phyloP scores from a whole-genome alignment of 2,797 vertebrate species.

The Neopelma chrysocephalum region DNA sequence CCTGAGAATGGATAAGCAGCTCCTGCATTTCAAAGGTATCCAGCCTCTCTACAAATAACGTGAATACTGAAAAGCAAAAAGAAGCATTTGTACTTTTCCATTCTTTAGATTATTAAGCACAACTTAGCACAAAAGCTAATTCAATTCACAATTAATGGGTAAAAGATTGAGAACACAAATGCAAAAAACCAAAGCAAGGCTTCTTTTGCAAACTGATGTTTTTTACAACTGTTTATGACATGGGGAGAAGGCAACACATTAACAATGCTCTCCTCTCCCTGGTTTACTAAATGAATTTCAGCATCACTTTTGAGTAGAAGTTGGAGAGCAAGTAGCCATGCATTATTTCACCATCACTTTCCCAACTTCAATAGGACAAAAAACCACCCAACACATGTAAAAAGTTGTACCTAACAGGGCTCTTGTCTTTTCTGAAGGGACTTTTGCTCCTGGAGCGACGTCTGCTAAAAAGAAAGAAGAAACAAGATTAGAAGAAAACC shows the following conservation, averaged over 20 bases:
- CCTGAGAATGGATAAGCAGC: not conserved
- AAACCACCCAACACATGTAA: not conserved
- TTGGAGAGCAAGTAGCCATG: not conserved
- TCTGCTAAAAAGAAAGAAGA: conserved; percentile 76
- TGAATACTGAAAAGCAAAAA: not conserved
- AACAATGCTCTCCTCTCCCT: not conserved
- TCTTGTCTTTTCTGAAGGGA: conserved; percentile 93
- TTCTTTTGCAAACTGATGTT: not conserved
- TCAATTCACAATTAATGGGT: not conserved
- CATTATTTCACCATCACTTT: not conserved
- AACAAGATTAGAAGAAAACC: conserved; percentile 23
- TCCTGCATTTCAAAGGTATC: not conserved
- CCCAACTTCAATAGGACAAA: not conserved
- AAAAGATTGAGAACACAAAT: not conserved
- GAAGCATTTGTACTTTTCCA: not conserved
- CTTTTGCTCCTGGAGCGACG: conserved; percentile 90
- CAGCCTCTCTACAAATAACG: not conserved
- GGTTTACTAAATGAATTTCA: not conserved
- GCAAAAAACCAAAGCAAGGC: not conserved
- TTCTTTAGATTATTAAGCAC: not conserved
- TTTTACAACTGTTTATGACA: not conserved
- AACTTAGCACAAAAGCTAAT: not conserved
- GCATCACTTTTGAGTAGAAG: not conserved
- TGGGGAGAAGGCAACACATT: not conserved
- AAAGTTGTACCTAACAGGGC: conserved; percentile 85